phyloP scores from a whole-genome alignment of 2,888 invertebrate genomes.

The Troides oblongomaculatus region DNA sequence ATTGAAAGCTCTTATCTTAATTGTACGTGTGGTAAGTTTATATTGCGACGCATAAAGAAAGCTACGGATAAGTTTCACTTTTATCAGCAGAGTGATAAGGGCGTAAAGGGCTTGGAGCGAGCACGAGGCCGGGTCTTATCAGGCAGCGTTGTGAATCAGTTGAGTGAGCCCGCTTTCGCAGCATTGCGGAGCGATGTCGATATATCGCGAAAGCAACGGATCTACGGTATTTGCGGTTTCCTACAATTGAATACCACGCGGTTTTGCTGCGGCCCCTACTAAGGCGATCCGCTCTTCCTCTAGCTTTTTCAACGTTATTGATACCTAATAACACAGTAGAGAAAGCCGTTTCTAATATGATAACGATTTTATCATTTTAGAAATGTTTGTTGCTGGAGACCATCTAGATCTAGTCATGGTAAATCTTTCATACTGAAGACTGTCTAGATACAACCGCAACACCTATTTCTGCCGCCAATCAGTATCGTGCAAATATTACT shows the following conservation, averaged over 20 bases:
- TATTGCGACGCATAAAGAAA: slow-evolving; percentile 22
- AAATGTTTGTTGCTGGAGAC: too few relatives aligned
- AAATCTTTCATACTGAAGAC: too few relatives aligned
- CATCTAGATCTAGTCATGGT: too few relatives aligned
- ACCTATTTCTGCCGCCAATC: too few relatives aligned
- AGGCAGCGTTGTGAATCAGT: slow-evolving; percentile 59
- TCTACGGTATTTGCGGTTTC: slow-evolving; percentile 67
- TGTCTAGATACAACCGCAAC: too few relatives aligned
- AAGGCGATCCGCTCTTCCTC: slow-evolving; percentile 38
- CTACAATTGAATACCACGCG: slow-evolving; percentile 72
- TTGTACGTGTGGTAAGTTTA: slow-evolving; percentile 24
- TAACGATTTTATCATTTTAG: background rate
- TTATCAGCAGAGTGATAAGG: slow-evolving; percentile 22
- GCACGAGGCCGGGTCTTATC: slow-evolving; percentile 50
- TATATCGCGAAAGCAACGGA: slow-evolving; percentile 70
- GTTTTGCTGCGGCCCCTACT: slow-evolving; percentile 49
- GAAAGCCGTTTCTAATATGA: background rate
- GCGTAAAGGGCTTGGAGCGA: slow-evolving; percentile 32
- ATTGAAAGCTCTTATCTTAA: slow-evolving; percentile 30
- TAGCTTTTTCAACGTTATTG: slow-evolving; percentile 9
- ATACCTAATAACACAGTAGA: background rate
- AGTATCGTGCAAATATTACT: too few relatives aligned
- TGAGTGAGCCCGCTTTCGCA: slow-evolving; percentile 59
- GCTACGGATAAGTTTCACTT: slow-evolving; percentile 24
- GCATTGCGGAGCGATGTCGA: slow-evolving; percentile 40